A percentile compares a stretch with the other conserved stretches of the same genome.
phyloP scores from a whole-genome alignment of 2,888 invertebrate genomes.

The Chymomyza amoena region DNA sequence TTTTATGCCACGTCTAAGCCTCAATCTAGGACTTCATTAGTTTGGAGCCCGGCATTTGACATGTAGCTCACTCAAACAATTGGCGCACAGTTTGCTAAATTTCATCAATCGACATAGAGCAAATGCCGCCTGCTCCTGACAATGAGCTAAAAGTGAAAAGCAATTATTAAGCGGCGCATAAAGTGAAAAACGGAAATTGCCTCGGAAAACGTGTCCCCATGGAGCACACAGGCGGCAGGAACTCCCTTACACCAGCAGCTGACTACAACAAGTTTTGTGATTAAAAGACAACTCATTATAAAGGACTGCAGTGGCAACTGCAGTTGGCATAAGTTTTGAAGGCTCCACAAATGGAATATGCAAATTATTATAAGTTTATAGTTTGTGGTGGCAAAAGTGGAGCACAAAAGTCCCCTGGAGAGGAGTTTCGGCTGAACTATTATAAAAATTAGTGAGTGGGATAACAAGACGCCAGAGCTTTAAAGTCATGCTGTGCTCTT shows the following conservation, averaged over 20 bases:
- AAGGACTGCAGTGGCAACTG: constrained; percentile 27
- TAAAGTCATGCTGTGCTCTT: not conserved
- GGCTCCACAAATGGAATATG: constrained; percentile 37
- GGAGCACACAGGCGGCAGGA: not conserved
- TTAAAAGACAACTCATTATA: not conserved
- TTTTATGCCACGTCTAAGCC: not conserved
- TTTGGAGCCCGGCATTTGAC: not conserved
- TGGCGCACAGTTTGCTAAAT: constrained; percentile 46
- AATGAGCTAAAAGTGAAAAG: constrained; percentile 39
- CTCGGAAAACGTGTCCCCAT: constrained; percentile 15
- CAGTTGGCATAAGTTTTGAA: constrained; percentile 32
- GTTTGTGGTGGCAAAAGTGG: constrained; percentile 3
- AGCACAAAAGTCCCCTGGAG: not conserved
- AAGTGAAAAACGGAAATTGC: constrained; percentile 53
- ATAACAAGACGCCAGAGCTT: not conserved
- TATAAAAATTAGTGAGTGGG: not conserved
- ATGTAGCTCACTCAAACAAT: not conserved
- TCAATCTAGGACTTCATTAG: not conserved
- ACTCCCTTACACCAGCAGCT: not conserved
- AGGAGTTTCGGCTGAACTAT: not conserved
- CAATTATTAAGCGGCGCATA: constrained; percentile 52
- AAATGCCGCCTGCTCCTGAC: constrained; percentile 21
- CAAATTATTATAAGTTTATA: constrained; percentile 41
- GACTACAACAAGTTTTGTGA: not conserved
- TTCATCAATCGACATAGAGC: constrained; percentile 13